Evolutionary conservation across 2,888 invertebrate genomes (phyloP), one percentile per base, ranked within the genome.

Genomic region (Cantharis rufa): DNA sequence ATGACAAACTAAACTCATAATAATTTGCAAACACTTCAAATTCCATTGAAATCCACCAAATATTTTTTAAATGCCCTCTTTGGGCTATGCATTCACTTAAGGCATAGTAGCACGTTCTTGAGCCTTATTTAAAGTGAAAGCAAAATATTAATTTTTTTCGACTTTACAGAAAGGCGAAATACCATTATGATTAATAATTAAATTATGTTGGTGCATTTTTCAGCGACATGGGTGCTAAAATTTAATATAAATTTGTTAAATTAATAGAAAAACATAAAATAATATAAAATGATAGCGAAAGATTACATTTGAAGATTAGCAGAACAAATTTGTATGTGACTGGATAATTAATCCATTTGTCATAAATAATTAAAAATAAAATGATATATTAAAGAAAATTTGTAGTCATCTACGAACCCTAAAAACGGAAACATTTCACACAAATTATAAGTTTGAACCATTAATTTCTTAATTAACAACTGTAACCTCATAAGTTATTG

Each of bases 381-480:
- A 66, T 66, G 64, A 66, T 66, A 21, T 66, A 66, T 66, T 66
- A 24, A 18, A 16, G 64, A 71, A 71, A 75, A 75, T 68, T 62
- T 21, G 75, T 72, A 32, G 72, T 63, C 72, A 64, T 76, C 62
- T 73, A 66, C 73, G 79, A 81, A 78, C 82, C 76, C 81, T 82
- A 82, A 80, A 80, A 80, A 74, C 78, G 73, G 80, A 81, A 80
- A 82, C 81, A 81, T 80, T 81, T 81, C 81, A 79, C 80, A 75
- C 75, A 78, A 78, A 82, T 81, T 82, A 81, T 77, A 81, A 82
- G 81, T 80, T 78, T 70, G 78, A 81, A 82, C 81, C 85, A 86
- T 85, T 85, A 86, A 87, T 87, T 87, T 86, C 87, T 86, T 87
- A 87, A 87, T 87, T 87, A 87, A 86, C 87, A 86, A 86, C 86